A percentile compares a stretch with the other conserved stretches of the same genome.
phyloP scores from a whole-genome alignment of 2,113 vertebrate genomes.

The Ploceus nigricollis region DNA sequence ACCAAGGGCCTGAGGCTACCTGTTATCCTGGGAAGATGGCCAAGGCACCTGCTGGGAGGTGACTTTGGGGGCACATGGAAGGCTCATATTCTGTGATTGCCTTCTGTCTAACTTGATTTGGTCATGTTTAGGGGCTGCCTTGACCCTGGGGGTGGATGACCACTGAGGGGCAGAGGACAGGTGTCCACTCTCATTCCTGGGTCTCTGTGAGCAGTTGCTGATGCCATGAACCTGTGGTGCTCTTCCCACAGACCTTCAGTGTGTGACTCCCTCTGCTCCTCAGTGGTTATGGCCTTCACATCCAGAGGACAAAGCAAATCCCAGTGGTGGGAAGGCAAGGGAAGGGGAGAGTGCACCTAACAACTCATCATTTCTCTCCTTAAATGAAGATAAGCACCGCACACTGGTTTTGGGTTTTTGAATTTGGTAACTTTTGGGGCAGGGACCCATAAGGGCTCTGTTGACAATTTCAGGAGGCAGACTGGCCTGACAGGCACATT shows the following conservation, averaged over 20 bases:
- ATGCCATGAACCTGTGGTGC: not conserved
- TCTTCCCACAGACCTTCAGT: not conserved
- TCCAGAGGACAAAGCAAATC: not conserved
- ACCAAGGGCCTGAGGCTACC: not conserved
- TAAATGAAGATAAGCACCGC: not conserved
- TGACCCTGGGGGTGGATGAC: not conserved
- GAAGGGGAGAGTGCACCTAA: not conserved
- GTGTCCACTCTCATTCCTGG: not conserved
- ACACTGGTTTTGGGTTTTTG: not conserved
- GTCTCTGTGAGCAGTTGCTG: not conserved
- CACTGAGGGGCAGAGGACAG: not conserved
- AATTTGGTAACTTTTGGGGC: not conserved
- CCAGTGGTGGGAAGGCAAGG: not conserved
- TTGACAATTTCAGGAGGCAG: not conserved
- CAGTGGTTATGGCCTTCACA: fast-evolving
- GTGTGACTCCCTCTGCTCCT: not conserved
- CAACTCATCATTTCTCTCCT: not conserved
- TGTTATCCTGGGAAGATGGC: not conserved
- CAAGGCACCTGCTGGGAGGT: not conserved
- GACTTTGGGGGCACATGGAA: not conserved
- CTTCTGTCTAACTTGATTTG: not conserved
- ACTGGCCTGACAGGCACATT: not conserved
- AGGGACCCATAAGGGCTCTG: not conserved
- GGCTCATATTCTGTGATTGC: not conserved
- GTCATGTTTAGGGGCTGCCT: not conserved